Base-by-base conservation (phyloP, 1,140 invertebrate species). In the Leptinotarsa undecemlineata region DNA sequence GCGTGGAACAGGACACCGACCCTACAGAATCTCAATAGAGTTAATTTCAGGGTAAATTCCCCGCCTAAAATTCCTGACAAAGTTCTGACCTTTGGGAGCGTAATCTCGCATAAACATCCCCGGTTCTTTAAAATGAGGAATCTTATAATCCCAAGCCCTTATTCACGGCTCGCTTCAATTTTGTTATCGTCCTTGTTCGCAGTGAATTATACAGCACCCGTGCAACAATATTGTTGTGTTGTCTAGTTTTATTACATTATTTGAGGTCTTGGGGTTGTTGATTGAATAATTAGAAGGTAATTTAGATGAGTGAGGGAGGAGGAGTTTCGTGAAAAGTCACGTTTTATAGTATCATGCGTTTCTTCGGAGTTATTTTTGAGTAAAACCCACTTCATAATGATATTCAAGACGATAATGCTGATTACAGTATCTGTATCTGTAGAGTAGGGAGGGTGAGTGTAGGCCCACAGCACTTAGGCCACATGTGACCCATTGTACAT, bases 61-160 rank as follows among this genome's bases (percentile, higher is more conserved):
- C n/a, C 51, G 51, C 17, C 51, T 57, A 57, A 19, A 57, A 57
- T 17, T 15, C 51, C n/a, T 19, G 15, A 57, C 51, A 57, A 57
- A 57, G 51, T 57, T 57, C 17, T 57, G 51, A 57, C 51, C 51
- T 57, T 57, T 19, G 51, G n/a, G n/a, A 57, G 51, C 51, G 51
- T 57, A 57, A 57, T 23, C 67, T 57, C 51, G 51, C 51, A 57
- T 57, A 75, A 75, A 75, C 60, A 48, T 74, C 48, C 57, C 57
- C 48, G n/a, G 33, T 75, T 64, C 68, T 71, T 71, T 71, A 68
- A 63, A 75, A 75, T 75, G 68, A 63, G 66, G 74, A 68, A 61
- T 75, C 74, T 75, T 71, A 71, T 75, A 75, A 75, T 75, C 74
- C 61, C 74, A 71, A 71, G 47, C 68, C 68, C 60, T 71, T 75